A percentile compares a stretch with the other conserved stretches of the same genome.
phyloP scores from a whole-genome alignment of 2,113 vertebrate genomes.

The Noctilio leporinus region DNA sequence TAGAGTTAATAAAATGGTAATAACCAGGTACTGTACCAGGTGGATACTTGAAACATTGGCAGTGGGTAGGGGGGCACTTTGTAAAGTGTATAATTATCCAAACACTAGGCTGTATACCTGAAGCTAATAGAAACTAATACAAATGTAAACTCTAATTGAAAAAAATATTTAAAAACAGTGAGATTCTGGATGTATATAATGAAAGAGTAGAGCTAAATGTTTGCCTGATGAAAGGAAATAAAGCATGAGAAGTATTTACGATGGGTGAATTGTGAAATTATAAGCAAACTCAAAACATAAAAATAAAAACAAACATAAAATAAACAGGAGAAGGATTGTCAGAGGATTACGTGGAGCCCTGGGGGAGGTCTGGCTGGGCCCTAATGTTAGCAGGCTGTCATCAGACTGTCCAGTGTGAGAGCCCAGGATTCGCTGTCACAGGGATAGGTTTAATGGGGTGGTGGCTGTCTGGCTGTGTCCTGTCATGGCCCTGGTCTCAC shows the following conservation, averaged over 20 bases:
- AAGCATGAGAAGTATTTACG: not conserved
- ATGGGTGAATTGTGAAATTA: not conserved
- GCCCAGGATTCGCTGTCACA: not conserved
- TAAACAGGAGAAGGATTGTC: not conserved
- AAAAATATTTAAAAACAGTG: not conserved
- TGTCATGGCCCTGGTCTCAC: accelerated
- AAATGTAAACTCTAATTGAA: not conserved
- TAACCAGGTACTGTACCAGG: not conserved
- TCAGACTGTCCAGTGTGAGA: not conserved
- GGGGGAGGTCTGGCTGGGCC: not conserved
- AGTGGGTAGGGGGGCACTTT: not conserved
- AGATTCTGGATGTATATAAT: not conserved
- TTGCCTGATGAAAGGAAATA: not conserved
- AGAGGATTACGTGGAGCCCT: not conserved
- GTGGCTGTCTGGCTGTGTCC: too few relatives aligned
- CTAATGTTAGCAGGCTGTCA: not conserved
- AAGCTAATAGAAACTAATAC: not conserved
- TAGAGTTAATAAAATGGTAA: not conserved
- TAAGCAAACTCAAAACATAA: not conserved
- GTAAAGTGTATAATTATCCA: not conserved
- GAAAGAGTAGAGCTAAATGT: not conserved
- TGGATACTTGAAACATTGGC: not conserved
- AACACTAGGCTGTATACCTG: not conserved
- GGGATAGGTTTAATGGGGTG: not conserved
- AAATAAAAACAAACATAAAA: not conserved